Evolutionary conservation across 2,113 vertebrate genomes (phyloP).

Genomic region (Pionites leucogaster): DNA sequence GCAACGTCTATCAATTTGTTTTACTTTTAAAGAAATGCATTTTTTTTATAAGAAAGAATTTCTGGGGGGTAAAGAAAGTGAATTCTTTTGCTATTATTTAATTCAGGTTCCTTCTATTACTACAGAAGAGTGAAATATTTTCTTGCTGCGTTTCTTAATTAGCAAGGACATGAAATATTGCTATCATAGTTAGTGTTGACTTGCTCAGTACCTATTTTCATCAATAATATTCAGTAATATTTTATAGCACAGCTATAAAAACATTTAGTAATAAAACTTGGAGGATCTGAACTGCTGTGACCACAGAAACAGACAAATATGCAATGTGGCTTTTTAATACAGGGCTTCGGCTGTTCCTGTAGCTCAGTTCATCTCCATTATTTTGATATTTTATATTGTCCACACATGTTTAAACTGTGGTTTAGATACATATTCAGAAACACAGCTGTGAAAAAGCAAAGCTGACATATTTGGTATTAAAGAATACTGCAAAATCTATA

Average conservation of each 20-base stretch:
- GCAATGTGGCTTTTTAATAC: neutral
- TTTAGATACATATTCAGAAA: neutral
- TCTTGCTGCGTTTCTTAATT: neutral
- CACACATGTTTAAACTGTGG: neutral
- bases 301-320: neutral
- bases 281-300: neutral
- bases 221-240: neutral
- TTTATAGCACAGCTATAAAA: neutral
- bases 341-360: neutral
- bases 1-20: accelerated
- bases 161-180: neutral
- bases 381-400: neutral
- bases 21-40: neutral
- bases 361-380: neutral
- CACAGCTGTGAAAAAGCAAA: neutral
- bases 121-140: neutral
- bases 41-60: neutral
- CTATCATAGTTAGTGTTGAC: neutral
- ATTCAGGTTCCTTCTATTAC: neutral
- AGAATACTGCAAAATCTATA: neutral
- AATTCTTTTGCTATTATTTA: neutral
- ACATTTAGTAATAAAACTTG: neutral
- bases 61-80: neutral
- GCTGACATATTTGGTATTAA: neutral
- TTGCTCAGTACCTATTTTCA: neutral